A percentile compares a stretch with the other conserved stretches of the same genome.
Evolutionary conservation across 1,140 invertebrate genomes (phyloP).

Genomic region (Aphidius gifuensis): DNA sequence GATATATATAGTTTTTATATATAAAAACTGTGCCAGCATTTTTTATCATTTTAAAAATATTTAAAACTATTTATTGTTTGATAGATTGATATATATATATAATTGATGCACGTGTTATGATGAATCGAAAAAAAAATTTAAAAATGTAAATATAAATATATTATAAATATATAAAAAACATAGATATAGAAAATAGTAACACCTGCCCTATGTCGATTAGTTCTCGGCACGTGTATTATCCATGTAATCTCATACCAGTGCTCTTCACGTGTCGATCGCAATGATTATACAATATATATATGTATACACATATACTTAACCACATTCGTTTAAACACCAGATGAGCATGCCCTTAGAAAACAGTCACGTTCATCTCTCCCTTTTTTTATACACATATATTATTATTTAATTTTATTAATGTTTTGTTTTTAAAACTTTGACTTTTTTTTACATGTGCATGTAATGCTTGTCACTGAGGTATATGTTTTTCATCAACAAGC

Average conservation of each 20-base stretch:
- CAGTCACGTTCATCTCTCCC: background rate
- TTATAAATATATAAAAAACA: background rate
- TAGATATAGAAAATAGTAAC: background rate
- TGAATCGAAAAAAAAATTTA: background rate
- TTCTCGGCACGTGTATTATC: conserved; percentile 3
- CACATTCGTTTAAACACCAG: conserved; percentile 15
- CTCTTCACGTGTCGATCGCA: conserved; percentile 7
- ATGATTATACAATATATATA: background rate
- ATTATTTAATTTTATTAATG: too few species aligned
- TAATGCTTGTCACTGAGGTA: background rate
- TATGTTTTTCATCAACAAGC: conserved; percentile 9
- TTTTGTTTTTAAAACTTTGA: too few species aligned
- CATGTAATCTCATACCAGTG: conserved; percentile 6
- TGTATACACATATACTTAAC: background rate
- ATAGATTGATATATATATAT: background rate
- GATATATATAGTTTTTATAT: conserved; percentile 1
- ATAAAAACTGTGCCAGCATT: conserved; percentile 16
- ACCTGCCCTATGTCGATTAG: conserved; percentile 17
- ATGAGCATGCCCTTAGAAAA: conserved; percentile 17
- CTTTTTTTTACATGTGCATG: too few species aligned
- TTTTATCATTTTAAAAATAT: conserved; percentile 5
- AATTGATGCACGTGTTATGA: too few species aligned
- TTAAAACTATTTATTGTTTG: background rate
- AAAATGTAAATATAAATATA: background rate
- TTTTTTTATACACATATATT: too few species aligned